Conservation (phyloP, 2,797 vertebrate species). For the Hoplostethus mediterraneus region DNA sequence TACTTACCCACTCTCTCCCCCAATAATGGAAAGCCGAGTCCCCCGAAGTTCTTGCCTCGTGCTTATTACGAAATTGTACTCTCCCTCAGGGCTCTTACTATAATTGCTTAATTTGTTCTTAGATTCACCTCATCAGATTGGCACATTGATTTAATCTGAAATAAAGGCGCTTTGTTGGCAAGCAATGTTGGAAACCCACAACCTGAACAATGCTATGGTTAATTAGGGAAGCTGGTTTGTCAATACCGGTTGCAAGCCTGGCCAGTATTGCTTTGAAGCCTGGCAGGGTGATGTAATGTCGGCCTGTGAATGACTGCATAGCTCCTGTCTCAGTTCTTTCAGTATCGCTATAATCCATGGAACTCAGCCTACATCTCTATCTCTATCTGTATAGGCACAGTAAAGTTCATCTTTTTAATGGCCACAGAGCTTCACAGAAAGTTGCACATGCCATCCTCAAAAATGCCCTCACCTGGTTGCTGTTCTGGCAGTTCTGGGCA, state of each 20-base stretch:
- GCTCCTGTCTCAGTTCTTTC: too few species aligned
- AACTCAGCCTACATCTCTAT: too few species aligned
- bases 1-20: slow-evolving; percentile 38
- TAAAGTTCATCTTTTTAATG: too few species aligned
- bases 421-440: too few species aligned
- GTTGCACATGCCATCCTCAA: slow-evolving; percentile 38
- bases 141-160: slow-evolving; percentile 28
- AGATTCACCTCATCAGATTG: slow-evolving; percentile 25
- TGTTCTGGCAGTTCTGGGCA: too few species aligned
- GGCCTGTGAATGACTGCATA: too few species aligned
- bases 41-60: background rate
- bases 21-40: slow-evolving; percentile 8
- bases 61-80: slow-evolving; percentile 25
- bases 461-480: background rate
- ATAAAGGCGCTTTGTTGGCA: slow-evolving; percentile 17
- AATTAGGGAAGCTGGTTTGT: background rate
- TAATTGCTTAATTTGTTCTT: slow-evolving; percentile 18
- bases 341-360: too few species aligned
- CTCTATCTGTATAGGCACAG: too few species aligned
- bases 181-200: slow-evolving; percentile 8
- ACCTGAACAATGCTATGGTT: background rate
- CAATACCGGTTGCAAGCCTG: background rate
- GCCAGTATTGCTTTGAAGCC: too few species aligned
- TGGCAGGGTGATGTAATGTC: too few species aligned
- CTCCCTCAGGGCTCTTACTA: slow-evolving; percentile 28